Conservation (phyloP, 2,888 invertebrate species). For the Axea sp. region DNA sequence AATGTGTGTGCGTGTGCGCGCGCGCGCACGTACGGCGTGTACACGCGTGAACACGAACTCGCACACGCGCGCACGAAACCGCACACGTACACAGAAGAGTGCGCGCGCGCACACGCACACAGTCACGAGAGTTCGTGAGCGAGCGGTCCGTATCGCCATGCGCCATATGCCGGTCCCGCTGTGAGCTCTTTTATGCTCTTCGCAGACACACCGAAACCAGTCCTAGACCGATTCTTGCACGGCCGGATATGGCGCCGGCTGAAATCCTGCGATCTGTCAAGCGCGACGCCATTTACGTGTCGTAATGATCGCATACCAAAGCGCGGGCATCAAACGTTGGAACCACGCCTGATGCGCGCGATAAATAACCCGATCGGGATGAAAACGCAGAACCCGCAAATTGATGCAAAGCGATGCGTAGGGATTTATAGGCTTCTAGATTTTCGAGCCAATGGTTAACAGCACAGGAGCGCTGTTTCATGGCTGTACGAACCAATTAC, state of each 20-base stretch:
- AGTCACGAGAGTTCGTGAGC: constrained; percentile 23
- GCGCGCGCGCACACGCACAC: not conserved
- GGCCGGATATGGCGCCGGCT: constrained; percentile 60
- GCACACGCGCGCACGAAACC: constrained; percentile 10
- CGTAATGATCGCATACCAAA: constrained; percentile 46
- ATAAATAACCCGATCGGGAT: constrained; percentile 35
- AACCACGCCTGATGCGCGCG: constrained; percentile 35
- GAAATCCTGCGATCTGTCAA: constrained; percentile 62
- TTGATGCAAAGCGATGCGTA: constrained; percentile 24
- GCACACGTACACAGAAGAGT: not conserved
- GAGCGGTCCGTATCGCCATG: constrained; percentile 66
- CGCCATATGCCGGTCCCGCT: constrained; percentile 70
- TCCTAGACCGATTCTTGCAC: constrained; percentile 40
- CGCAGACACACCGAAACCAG: constrained; percentile 37
- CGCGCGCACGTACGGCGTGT: not conserved
- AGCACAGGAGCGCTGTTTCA: constrained; percentile 20
- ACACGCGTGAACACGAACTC: not conserved
- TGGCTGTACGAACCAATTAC: constrained; percentile 31
- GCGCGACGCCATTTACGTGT: constrained; percentile 52
- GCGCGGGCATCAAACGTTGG: constrained; percentile 28
- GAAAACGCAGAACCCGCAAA: constrained; percentile 22
- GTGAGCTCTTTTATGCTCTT: constrained; percentile 60
- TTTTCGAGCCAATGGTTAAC: constrained; percentile 10
- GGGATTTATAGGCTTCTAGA: constrained; percentile 6
- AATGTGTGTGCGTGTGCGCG: constrained; percentile 10